Base-by-base conservation (phyloP, 2,797 vertebrate genomes). In the Epinephelus malabaricus region DNA sequence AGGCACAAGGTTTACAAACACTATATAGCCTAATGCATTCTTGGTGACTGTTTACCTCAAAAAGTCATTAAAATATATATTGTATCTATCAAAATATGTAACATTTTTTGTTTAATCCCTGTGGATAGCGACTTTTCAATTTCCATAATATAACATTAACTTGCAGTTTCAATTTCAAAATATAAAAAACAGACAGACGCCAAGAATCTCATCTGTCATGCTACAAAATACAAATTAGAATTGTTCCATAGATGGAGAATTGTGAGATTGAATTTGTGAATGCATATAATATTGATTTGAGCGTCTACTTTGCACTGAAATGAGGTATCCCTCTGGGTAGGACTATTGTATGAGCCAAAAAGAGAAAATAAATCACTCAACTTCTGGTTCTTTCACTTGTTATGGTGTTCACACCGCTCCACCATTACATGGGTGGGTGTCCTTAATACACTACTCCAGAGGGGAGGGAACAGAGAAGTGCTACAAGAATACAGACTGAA, bases 401-500 rank as follows among this genome's bases (percentile, higher is more conserved):
- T 17, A 17, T 34, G 23, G 53, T 64, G 67, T 69, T 60, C 53
- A 70, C 30, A 49, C 5, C 58, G 58, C 43, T 54, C 51, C 72
- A 64, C 46, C 56, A 54, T 83, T 74, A 59, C 61, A 76, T 76
- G 50, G 63, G 49, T 61, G 60, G 40, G 34, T 73, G 56, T 79
- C 62, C 30, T 38, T 81, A 80, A 75, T 66, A 34, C 51, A 73
- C 15, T 25, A 53, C 25, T 81, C 19, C 8, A 61, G 38, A 69
- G 51, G 46, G 59, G 69, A 74, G 58, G 73, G 25, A 59, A 65
- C 63, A 23, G 54, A 72, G 64, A 76, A 79, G 51, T 73, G 43
- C 58, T 66, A 11, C 38, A 75, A 50, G 67, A 90, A 86, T 61
- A 80, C 54, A 72, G 78, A 81, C 69, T 58, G 58, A 84, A 55